Percentiles rank a stretch among this genome's conserved stretches.
Evolutionary conservation across 2,888 invertebrate species (phyloP).

Genomic region (Yponomeuta evonymella): DNA sequence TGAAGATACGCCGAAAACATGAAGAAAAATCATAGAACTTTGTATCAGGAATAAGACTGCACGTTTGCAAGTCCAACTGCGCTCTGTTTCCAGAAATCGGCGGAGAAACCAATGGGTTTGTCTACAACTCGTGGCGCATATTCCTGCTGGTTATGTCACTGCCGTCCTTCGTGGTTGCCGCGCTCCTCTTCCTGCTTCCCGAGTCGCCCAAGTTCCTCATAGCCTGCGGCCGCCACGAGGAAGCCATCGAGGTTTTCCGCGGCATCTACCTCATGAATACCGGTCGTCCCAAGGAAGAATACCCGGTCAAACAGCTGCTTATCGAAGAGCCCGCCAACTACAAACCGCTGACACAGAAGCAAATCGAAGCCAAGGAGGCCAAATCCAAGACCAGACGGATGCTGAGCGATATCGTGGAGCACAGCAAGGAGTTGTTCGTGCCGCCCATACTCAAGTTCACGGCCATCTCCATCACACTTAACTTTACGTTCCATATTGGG

Average conservation of each 20-base stretch:
- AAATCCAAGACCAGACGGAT: slow-evolving; percentile 83
- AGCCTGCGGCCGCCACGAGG: slow-evolving; percentile 85
- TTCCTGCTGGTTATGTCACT: slow-evolving; percentile 91
- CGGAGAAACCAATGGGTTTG: slow-evolving; percentile 79
- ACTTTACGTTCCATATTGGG: slow-evolving; percentile 96
- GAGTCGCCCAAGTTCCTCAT: slow-evolving; percentile 94
- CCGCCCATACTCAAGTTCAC: slow-evolving; percentile 90
- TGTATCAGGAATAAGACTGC: too few relatives aligned
- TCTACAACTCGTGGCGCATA: slow-evolving; percentile 94
- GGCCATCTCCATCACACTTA: slow-evolving; percentile 89
- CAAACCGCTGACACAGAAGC: slow-evolving; percentile 78
- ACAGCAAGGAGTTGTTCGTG: slow-evolving; percentile 87
- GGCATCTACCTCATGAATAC: slow-evolving; percentile 89
- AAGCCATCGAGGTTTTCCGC: slow-evolving; percentile 87
- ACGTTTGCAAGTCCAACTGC: too few relatives aligned
- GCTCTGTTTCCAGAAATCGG: slow-evolving; percentile 76
- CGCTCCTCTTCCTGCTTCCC: slow-evolving; percentile 87
- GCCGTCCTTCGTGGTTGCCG: slow-evolving; percentile 91
- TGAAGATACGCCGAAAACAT: too few relatives aligned
- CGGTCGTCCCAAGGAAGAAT: slow-evolving; percentile 82
- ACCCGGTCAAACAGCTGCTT: slow-evolving; percentile 84
- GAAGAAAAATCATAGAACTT: too few relatives aligned
- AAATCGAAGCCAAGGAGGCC: slow-evolving; percentile 74
- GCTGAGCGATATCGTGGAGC: slow-evolving; percentile 85
- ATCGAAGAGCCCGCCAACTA: slow-evolving; percentile 70